Percentiles rank a stretch among this genome's conserved stretches.
Evolutionary conservation across 2,113 vertebrate genomes (phyloP).

Genomic region (Fukomys damarensis): DNA sequence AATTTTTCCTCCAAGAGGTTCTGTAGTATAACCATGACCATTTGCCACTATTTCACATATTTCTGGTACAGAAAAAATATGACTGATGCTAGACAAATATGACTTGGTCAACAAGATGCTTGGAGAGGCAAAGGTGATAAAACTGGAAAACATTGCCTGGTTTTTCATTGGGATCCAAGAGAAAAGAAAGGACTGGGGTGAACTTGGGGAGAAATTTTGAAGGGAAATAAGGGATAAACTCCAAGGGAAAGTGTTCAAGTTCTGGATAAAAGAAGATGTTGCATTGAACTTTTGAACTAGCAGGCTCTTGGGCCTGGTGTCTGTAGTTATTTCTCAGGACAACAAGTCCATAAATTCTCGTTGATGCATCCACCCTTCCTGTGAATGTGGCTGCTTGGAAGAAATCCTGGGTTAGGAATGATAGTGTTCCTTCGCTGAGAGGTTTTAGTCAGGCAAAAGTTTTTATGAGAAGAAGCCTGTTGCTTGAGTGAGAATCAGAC

Average conservation of each 20-base stretch:
- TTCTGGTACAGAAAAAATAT: conserved; percentile 1
- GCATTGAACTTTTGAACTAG: not conserved
- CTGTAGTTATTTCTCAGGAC: not conserved
- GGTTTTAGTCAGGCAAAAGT: not conserved
- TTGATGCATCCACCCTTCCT: not conserved
- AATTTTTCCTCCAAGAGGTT: conserved; percentile 9
- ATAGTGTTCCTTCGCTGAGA: not conserved
- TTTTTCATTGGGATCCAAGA: not conserved
- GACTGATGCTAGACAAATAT: not conserved
- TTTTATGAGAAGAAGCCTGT: not conserved
- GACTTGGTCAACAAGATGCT: not conserved
- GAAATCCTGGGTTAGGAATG: not conserved
- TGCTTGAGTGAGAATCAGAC: not conserved
- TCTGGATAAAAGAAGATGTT: not conserved
- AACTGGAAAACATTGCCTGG: not conserved
- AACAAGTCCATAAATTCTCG: not conserved
- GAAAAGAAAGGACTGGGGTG: not conserved
- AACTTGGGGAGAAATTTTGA: not conserved
- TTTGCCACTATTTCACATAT: not conserved
- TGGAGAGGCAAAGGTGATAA: not conserved
- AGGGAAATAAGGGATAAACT: not conserved
- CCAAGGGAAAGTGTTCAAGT: not conserved
- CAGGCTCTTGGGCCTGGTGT: not conserved
- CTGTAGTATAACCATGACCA: not conserved
- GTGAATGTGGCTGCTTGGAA: not conserved